A percentile compares a stretch with the other conserved stretches of the same genome.
Evolutionary conservation across 2,888 invertebrate genomes (phyloP).

Genomic region (Trachelus troglodyta): DNA sequence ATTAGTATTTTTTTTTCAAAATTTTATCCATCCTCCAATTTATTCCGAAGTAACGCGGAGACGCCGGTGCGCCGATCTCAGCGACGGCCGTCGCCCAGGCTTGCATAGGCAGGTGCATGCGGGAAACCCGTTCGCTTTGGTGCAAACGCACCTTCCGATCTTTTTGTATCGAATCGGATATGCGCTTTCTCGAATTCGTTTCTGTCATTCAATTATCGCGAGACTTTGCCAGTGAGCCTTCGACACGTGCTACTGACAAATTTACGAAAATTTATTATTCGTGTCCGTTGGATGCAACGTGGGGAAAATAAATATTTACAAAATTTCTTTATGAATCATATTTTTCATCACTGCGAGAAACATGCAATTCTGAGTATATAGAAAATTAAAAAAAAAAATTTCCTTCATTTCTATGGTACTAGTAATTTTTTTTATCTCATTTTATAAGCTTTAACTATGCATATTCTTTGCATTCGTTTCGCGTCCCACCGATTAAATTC

Average conservation of each 20-base stretch:
- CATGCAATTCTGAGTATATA: no score
- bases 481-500: not conserved
- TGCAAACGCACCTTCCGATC: not conserved
- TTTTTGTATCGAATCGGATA: not conserved
- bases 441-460: no score
- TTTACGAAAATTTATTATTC: not conserved
- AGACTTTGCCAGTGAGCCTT: not conserved
- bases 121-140: not conserved
- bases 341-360: no score
- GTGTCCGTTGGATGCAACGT: no score
- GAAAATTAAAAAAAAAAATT: no score
- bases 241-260: not conserved
- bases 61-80: constrained; percentile 16
- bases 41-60: not conserved
- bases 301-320: not conserved
- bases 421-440: no score
- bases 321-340: no score
- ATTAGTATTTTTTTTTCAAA: not conserved
- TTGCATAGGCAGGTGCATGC: constrained; percentile 47
- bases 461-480: no score
- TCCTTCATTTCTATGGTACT: no score
- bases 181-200: not conserved
- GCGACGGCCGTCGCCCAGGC: constrained; percentile 55
- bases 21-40: not conserved
- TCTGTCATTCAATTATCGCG: not conserved